Evolutionary conservation across 2,888 invertebrate species (phyloP), one percentile per base, ranked within the genome.

Genomic region (Sinopyrophorus schimmeli): DNA sequence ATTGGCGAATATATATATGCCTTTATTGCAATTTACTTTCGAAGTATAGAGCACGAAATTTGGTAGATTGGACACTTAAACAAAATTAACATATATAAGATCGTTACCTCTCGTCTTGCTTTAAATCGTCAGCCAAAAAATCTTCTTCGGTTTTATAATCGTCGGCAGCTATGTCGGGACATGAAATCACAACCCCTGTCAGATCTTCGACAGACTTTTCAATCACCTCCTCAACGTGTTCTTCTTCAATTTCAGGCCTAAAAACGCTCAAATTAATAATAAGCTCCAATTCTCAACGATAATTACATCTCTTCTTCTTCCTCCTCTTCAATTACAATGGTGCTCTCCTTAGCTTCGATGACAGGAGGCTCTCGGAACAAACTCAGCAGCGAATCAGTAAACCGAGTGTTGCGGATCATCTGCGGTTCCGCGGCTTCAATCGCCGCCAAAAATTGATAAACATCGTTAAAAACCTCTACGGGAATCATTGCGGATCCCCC

Each of bases 401-500:
- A 74, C 44, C 65, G 67, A 3, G 61, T 47, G 40, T 74, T 74
- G 11, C 59, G 57, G 16, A 74, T 10, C 4, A 57, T 57, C 43
- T 69, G 70, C 1, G 63, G 64, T 7, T 68, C 66, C 0, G 79
- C 77, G 0, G 79, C 81, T 56, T 84, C 82, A 12, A 84, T 74
- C 1, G 60, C 57, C 0, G 84, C 83, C 24, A 85, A 62, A 55
- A 77, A 81, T 11, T 62, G 66, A 70, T 83, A 84, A 69, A 84
- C 77, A 21, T 74, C 74, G 34, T 82, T 34, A 62, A 89, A 88
- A 17, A 81, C 76, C 15, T 79, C 73, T 2, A 82, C 71, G 0
- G 86, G 80, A 26, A 92, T 83, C 60, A 86, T 83, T 0, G 89
- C 84, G 0, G 87, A 84, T 0, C 89, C 90, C 1, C 92, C 92